These are phyloP conservation scores for Drosophila anceps DNA, from an alignment of 2,888 invertebrate species.

Conservation along the genomic window DNA sequence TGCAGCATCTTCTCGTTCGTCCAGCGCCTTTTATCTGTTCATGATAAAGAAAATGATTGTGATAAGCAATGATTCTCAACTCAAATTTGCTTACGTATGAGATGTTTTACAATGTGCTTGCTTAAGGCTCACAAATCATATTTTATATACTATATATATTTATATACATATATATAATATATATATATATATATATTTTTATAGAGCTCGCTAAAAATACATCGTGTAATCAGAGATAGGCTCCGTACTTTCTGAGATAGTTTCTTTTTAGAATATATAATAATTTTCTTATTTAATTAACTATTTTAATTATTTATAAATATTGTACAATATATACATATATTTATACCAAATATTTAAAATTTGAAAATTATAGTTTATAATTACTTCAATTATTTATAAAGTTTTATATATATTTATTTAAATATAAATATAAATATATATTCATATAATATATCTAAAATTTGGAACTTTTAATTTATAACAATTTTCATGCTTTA, in stretches of 20 bases:
- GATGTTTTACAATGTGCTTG: slow-evolving; percentile 64
- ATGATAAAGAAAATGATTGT: slow-evolving; percentile 41
- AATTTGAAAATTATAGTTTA: too few relatives aligned
- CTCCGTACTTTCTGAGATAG: neutral
- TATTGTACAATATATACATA: too few relatives aligned
- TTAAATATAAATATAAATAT: too few relatives aligned
- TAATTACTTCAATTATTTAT: too few relatives aligned
- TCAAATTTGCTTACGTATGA: slow-evolving; percentile 59
- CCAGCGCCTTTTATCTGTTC: slow-evolving; percentile 30
- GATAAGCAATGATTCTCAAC: slow-evolving; percentile 44
- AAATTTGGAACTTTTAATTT: too few relatives aligned
- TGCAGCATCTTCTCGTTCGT: slow-evolving; percentile 17
- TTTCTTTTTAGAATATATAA: neutral
- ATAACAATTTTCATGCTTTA: too few relatives aligned
- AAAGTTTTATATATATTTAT: too few relatives aligned
- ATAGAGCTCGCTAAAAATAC: slow-evolving; percentile 59
- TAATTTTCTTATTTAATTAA: neutral
- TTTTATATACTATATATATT: slow-evolving; percentile 23
- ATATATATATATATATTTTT: slow-evolving; percentile 18
- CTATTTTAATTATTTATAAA: neutral
- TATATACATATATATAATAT: slow-evolving; percentile 23
- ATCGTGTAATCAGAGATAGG: slow-evolving; percentile 5
- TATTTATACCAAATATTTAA: too few relatives aligned
- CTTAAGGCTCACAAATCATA: slow-evolving; percentile 26
- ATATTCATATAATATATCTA: too few relatives aligned